A percentile compares a stretch with the other conserved stretches of the same genome.
Conservation (phyloP, 37 sponge, comb jelly and placozoan genomes). For the Spongia lamella region DNA sequence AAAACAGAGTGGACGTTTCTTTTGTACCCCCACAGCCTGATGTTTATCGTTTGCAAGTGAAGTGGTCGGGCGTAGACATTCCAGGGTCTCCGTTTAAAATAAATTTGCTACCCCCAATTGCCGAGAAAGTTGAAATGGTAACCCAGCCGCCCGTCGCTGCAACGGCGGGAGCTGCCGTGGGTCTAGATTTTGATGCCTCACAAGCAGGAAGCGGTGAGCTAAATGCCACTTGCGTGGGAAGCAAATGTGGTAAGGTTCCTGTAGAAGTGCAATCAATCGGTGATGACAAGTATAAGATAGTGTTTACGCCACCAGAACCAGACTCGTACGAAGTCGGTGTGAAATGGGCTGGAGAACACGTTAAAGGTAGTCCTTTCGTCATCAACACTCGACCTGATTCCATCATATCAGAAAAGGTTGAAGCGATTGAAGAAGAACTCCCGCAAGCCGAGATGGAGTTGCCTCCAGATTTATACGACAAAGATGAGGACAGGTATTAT, state of each 20-base stretch:
- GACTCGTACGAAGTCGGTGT: constrained; percentile 28
- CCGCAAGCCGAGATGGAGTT: too few species aligned
- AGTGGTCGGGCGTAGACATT: constrained; percentile 56
- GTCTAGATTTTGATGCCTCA: constrained; percentile 28
- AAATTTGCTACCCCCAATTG: constrained; percentile 54
- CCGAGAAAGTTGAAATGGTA: constrained; percentile 45
- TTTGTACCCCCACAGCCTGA: constrained; percentile 48
- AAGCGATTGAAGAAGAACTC: too few species aligned
- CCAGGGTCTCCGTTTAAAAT: constrained; percentile 59
- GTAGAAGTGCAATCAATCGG: not conserved
- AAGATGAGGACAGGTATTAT: too few species aligned
- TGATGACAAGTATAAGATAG: constrained; percentile 4
- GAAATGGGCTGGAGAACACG: constrained; percentile 30
- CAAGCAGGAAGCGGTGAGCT: constrained; percentile 24
- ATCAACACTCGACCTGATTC: constrained; percentile 41
- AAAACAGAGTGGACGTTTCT: constrained; percentile 21
- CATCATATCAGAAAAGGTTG: not conserved
- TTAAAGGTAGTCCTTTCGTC: constrained; percentile 60
- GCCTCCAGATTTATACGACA: too few species aligned
- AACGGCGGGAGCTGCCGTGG: constrained; percentile 3
- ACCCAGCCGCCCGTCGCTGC: constrained; percentile 32
- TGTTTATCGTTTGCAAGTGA: constrained; percentile 51
- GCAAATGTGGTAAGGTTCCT: not conserved
- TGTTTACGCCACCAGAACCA: constrained; percentile 16
- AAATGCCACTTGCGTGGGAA: not conserved